Conservation (phyloP, 2,797 vertebrate genomes). For the Prionace glauca region DNA sequence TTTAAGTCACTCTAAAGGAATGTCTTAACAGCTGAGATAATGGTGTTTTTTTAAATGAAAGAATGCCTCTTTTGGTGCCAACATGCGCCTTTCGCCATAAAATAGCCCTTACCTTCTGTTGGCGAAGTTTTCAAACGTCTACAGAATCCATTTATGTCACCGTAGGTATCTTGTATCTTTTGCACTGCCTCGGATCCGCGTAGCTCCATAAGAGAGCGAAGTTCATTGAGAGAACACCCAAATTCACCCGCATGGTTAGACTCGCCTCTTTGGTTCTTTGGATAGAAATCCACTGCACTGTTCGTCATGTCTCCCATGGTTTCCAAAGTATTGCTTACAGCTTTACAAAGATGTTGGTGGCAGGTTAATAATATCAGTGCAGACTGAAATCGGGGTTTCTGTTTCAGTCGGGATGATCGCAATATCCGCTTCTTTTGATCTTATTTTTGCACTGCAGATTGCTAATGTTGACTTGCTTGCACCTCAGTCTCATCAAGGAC, state of each 20-base stretch:
- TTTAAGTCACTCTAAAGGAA: background rate
- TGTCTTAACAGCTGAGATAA: background rate
- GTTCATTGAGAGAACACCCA: slow-evolving; percentile 84
- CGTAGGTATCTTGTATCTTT: slow-evolving; percentile 92
- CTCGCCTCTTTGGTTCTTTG: slow-evolving; percentile 98
- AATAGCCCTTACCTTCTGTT: slow-evolving; percentile 77
- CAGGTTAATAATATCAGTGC: slow-evolving; percentile 7
- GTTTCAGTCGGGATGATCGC: background rate
- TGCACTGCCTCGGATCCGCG: slow-evolving; percentile 86
- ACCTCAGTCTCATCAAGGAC: background rate
- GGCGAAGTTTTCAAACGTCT: slow-evolving; percentile 87
- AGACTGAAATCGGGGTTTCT: background rate
- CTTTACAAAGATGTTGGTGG: slow-evolving; percentile 29
- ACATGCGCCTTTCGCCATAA: background rate
- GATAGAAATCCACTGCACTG: slow-evolving; percentile 83
- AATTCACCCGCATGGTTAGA: slow-evolving; percentile 80
- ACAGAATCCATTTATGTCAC: slow-evolving; percentile 85
- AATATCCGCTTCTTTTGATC: slow-evolving; percentile 21
- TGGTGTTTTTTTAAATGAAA: background rate
- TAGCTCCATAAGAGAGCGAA: slow-evolving; percentile 95
- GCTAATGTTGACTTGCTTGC: background rate
- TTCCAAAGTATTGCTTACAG: slow-evolving; percentile 41
- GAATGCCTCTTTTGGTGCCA: background rate
- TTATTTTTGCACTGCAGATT: slow-evolving; percentile 21
- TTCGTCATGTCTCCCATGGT: slow-evolving; percentile 98